phyloP scores from a whole-genome alignment of 2,888 invertebrate genomes.

The Spialia ferax region DNA sequence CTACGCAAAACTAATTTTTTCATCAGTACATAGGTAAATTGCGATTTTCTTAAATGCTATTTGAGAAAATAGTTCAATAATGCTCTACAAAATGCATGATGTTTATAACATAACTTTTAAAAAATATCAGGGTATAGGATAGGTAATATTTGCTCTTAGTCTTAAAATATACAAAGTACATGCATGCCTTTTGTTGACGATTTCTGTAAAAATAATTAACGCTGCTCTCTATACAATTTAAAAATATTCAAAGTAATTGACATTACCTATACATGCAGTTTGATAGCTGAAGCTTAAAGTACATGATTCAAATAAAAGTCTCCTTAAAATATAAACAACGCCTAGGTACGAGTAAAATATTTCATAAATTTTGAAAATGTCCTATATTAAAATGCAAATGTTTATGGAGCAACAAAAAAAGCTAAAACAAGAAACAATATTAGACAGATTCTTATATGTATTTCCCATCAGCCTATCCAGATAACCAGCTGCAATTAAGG shows the following conservation, averaged over 20 bases:
- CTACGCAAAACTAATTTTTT: constrained; percentile 5
- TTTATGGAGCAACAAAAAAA: not conserved
- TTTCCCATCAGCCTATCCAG: too few species aligned
- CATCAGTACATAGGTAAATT: not conserved
- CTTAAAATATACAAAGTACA: constrained; percentile 2
- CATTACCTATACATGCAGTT: not conserved
- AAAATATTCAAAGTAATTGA: not conserved
- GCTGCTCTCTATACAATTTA: not conserved
- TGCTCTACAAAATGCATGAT: constrained; percentile 12
- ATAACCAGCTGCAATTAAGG: too few species aligned
- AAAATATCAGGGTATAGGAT: not conserved
- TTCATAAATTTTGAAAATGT: not conserved
- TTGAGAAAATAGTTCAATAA: constrained; percentile 1
- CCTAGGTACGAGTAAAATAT: not conserved
- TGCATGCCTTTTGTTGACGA: not conserved
- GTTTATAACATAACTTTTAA: not conserved
- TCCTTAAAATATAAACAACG: not conserved
- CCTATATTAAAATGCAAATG: not conserved
- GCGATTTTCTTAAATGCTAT: constrained; percentile 17
- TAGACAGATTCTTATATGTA: not conserved
- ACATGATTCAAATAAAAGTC: not conserved
- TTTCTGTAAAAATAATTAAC: not conserved
- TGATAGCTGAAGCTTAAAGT: not conserved
- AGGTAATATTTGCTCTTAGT: not conserved
- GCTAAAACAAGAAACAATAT: not conserved